These are phyloP conservation scores for Numenius phaeopus DNA, from an alignment of 2,797 vertebrate genomes.

Conservation along the genomic window DNA sequence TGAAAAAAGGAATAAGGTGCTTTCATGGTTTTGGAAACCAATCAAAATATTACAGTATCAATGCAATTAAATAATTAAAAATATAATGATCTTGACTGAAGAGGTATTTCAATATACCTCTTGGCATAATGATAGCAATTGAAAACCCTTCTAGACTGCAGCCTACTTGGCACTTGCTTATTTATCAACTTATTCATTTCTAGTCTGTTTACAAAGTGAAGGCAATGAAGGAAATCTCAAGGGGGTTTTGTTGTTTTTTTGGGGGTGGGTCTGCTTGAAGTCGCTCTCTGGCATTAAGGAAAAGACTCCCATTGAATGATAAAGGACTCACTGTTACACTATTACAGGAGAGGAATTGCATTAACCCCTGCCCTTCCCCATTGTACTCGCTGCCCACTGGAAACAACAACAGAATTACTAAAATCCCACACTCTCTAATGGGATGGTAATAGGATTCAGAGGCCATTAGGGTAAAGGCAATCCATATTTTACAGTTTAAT, in stretches of 20 bases:
- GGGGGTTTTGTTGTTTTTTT: background rate
- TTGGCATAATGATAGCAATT: conserved; percentile 41
- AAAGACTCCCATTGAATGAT: conserved; percentile 56
- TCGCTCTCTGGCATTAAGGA: conserved; percentile 8
- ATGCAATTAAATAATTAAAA: conserved; percentile 43
- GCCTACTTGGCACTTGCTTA: conserved; percentile 38
- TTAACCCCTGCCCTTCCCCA: conserved; percentile 85
- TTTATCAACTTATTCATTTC: conserved; percentile 44
- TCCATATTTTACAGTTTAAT: conserved; percentile 89
- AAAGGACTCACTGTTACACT: conserved; percentile 79
- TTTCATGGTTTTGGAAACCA: background rate
- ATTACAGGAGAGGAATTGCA: conserved; percentile 83
- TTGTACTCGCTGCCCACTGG: conserved; percentile 86
- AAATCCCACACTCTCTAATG: conserved; percentile 89
- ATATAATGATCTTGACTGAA: conserved; percentile 66
- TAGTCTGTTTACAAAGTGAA: conserved; percentile 43
- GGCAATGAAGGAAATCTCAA: conserved; percentile 11
- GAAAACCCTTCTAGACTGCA: conserved; percentile 37
- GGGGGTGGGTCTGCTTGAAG: background rate
- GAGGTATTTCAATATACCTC: conserved; percentile 55
- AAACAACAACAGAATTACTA: conserved; percentile 90
- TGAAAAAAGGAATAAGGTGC: background rate
- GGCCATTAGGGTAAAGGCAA: conserved; percentile 90
- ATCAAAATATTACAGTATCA: background rate
- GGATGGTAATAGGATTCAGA: conserved; percentile 90